Evolutionary conservation across 2,888 invertebrate species (phyloP), one percentile per base, ranked within the genome.

Genomic region (Liopterus haemorrhoidalis): DNA sequence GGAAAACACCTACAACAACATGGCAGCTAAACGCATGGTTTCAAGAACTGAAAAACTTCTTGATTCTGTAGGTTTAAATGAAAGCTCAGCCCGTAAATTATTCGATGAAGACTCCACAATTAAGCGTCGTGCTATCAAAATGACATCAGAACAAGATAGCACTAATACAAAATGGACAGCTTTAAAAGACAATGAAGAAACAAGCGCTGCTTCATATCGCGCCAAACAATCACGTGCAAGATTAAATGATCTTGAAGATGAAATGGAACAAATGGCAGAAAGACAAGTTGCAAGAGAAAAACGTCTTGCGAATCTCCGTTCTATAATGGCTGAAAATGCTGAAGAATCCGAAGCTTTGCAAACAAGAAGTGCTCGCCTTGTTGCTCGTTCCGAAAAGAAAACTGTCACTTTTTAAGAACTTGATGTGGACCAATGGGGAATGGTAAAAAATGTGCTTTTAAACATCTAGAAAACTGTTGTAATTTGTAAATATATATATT

Each of bases 251-350:
- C 69, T 87, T 30, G 85, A 86, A 59, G 78, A 78, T 37, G 86
- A 87, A 65, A 84, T 85, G 81, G 75, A 79, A 28, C 81, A 80
- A 54, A 67, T 85, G 47, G 78, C 71, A 12, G 82, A 84, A 58
- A 75, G 79, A 57, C 78, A 76, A 57, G 79, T 79, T 1, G 77
- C 78, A 14, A 74, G 85, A 51, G 85, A 86, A 60, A 78, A 79
- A 48, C 76, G 85, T 32, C 77, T 81, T 2, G 82, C 82, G 1
- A 78, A 81, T 40, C 74, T 86, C 20, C 73, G 80, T 41, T 80
- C 82, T 1, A 64, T 86, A 18, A 77, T 85, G 12, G 81, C 78
- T 38, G 85, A 77, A 57, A 70, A 61, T 37, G 67, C 69, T 9
- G 61, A 60, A 40, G 57, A 77, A 54, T 66, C 68, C 4, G 78